Evolutionary conservation across 2,797 vertebrate species (phyloP).

Genomic region (Chiloscyllium punctatum): DNA sequence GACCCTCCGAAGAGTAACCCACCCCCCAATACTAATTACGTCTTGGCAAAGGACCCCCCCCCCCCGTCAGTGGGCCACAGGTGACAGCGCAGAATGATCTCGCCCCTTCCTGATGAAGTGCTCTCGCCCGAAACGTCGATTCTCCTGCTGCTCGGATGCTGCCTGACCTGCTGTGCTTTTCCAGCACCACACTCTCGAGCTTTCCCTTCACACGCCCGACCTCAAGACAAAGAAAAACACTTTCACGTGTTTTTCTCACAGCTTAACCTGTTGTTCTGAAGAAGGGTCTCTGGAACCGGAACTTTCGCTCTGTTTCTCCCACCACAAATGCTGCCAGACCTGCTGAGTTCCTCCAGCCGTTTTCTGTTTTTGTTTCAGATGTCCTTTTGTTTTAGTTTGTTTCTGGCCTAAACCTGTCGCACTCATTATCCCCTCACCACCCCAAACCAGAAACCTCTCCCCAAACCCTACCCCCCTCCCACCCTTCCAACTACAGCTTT

Average conservation of each 20-base stretch:
- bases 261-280: too few species aligned
- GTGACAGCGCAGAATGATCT: background rate
- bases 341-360: too few species aligned
- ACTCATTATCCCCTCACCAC: background rate
- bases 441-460: background rate
- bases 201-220: too few species aligned
- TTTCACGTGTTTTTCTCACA: background rate
- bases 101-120: background rate
- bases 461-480: background rate
- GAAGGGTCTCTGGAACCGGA: too few species aligned
- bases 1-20: too few species aligned
- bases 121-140: too few species aligned
- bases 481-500: background rate
- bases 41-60: background rate
- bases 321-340: too few species aligned
- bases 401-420: background rate
- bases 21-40: background rate
- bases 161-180: too few species aligned
- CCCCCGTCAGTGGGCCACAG: background rate
- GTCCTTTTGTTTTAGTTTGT: background rate
- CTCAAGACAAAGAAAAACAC: background rate
- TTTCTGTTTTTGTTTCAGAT: too few species aligned
- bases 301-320: too few species aligned
- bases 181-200: too few species aligned
- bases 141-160: too few species aligned